These are phyloP conservation scores for Melanogrammus aeglefinus DNA, from an alignment of 2,797 vertebrate species.

Conservation along the genomic window DNA sequence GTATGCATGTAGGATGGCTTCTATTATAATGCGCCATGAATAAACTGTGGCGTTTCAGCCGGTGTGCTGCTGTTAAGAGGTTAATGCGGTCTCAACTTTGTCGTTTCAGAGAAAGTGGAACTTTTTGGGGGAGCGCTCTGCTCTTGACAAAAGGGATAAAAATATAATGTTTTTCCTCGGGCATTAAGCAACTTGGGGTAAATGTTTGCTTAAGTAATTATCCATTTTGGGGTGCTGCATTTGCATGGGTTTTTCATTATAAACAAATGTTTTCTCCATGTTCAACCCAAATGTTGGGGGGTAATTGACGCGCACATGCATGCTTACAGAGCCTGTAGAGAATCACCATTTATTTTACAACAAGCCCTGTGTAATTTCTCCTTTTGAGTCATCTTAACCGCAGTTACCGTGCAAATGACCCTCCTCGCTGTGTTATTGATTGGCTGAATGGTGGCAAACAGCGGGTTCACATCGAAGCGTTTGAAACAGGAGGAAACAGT, in stretches of 20 bases:
- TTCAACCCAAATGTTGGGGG: too few species aligned
- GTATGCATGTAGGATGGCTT: too few species aligned
- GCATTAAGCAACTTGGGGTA: background rate
- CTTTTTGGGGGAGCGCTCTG: background rate
- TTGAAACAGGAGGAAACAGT: constrained; percentile 44
- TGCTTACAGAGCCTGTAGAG: background rate
- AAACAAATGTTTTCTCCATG: background rate
- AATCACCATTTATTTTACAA: background rate
- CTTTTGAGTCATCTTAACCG: constrained; percentile 20
- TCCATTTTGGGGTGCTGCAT: background rate
- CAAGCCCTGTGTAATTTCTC: constrained; percentile 6
- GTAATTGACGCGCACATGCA: background rate
- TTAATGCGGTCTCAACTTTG: background rate
- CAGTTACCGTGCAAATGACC: constrained; percentile 51
- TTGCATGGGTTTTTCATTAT: background rate
- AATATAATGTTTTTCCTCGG: background rate
- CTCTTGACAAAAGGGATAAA: background rate
- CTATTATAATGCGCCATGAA: too few species aligned
- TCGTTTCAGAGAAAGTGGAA: background rate
- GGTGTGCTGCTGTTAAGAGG: too few species aligned
- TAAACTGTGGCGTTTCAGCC: too few species aligned
- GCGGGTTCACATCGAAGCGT: constrained; percentile 56
- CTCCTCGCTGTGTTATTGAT: constrained; percentile 61
- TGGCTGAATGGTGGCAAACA: constrained; percentile 50
- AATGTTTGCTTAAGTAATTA: background rate